Evolutionary conservation across 2,797 vertebrate genomes (phyloP).

Genomic region (Chanos chanos): DNA sequence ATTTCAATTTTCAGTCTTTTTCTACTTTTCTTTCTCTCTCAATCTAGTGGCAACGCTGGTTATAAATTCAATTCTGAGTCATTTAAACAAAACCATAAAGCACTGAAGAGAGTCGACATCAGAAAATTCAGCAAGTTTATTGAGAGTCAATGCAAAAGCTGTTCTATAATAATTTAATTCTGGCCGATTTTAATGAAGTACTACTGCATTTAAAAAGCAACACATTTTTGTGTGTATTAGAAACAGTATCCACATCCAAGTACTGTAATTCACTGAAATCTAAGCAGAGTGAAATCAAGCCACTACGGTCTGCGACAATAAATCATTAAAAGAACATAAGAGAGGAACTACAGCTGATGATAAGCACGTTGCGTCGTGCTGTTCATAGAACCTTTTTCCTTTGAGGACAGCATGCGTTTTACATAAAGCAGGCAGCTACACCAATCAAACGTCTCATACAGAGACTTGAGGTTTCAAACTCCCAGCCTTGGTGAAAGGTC

Average conservation of each 20-base stretch:
- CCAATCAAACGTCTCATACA: too few relatives aligned
- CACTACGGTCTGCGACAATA: not conserved
- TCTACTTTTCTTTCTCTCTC: too few relatives aligned
- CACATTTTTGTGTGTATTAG: not conserved
- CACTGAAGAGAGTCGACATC: not conserved
- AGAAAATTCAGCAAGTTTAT: not conserved
- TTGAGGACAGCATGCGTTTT: not conserved
- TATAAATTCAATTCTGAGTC: too few relatives aligned
- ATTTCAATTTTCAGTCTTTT: too few relatives aligned
- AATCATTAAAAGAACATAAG: constrained; percentile 10
- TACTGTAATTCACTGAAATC: not conserved
- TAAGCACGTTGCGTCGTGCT: constrained; percentile 15
- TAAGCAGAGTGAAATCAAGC: constrained; percentile 2
- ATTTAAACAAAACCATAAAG: not conserved
- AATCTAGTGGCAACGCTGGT: too few relatives aligned
- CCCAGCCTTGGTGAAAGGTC: too few relatives aligned
- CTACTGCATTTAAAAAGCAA: too few relatives aligned
- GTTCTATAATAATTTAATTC: too few relatives aligned
- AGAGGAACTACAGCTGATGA: not conserved
- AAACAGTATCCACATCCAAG: not conserved
- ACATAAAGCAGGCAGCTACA: constrained; percentile 6
- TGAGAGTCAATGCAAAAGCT: too few relatives aligned
- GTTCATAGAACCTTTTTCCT: not conserved
- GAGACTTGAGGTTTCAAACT: too few relatives aligned
- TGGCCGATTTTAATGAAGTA: too few relatives aligned